Evolutionary conservation across 1,140 invertebrate species (phyloP).

Genomic region (Drosophila guanche): DNA sequence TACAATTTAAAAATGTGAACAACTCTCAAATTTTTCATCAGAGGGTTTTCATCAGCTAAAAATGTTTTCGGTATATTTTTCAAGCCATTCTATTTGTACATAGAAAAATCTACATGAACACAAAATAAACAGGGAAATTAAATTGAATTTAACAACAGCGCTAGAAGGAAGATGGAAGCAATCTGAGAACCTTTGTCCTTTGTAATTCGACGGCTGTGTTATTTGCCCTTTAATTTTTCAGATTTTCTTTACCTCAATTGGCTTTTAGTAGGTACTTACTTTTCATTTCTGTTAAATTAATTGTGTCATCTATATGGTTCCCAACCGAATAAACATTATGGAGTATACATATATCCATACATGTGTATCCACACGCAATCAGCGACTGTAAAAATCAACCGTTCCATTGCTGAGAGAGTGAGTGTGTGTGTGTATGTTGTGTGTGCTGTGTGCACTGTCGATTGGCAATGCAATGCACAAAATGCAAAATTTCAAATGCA

Average conservation of each 20-base stretch:
- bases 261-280: background rate
- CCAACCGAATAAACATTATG: slow-evolving; percentile 43
- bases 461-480: slow-evolving; percentile 57
- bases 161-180: background rate
- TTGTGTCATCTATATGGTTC: slow-evolving; percentile 43
- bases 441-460: slow-evolving; percentile 32
- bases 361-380: slow-evolving; percentile 39
- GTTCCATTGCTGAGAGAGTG: slow-evolving; percentile 5
- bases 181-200: background rate
- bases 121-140: slow-evolving; percentile 1
- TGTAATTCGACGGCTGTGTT: background rate
- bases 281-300: slow-evolving; percentile 44
- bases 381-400: slow-evolving; percentile 56
- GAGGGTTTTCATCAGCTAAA: slow-evolving; percentile 4
- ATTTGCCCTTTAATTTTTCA: slow-evolving; percentile 11
- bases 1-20: slow-evolving; percentile 1
- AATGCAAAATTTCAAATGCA: slow-evolving; percentile 29
- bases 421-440: slow-evolving; percentile 7
- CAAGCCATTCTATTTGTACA: slow-evolving; percentile 16
- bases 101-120: slow-evolving; percentile 9
- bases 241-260: slow-evolving; percentile 1
- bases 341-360: background rate
- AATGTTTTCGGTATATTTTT: slow-evolving; percentile 36
- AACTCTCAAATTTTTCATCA: slow-evolving; percentile 3
- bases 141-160: slow-evolving; percentile 17